Evolutionary conservation across 2,797 vertebrate species (phyloP).

Genomic region (Psittacula echo): DNA sequence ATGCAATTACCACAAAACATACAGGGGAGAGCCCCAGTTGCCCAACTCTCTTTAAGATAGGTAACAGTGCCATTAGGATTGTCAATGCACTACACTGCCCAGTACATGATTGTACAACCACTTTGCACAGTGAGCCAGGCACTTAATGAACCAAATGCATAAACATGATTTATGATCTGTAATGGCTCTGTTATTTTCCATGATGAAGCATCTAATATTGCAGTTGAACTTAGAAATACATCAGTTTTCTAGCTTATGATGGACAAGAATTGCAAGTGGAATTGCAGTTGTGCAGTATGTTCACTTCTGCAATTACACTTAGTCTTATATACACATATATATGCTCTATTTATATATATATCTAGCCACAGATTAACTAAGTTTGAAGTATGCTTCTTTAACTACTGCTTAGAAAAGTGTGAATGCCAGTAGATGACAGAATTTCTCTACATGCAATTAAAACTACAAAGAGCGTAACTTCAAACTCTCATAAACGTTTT

Average conservation of each 20-base stretch:
- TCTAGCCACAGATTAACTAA: conserved; percentile 18
- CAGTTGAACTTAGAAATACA: conserved; percentile 16
- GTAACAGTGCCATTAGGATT: not conserved
- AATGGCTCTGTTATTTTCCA: conserved; percentile 34
- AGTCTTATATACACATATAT: not conserved
- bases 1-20: not conserved
- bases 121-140: not conserved
- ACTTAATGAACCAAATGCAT: conserved; percentile 10
- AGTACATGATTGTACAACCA: not conserved
- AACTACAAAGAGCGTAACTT: not conserved
- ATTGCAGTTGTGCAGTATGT: not conserved
- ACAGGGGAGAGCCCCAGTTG: not conserved
- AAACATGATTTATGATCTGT: conserved; percentile 26
- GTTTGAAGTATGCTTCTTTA: not conserved
- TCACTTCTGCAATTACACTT: conserved; percentile 1
- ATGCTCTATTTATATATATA: not conserved
- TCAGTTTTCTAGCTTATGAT: conserved; percentile 28
- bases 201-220: not conserved
- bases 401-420: not conserved
- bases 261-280: not conserved
- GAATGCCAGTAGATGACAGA: not conserved
- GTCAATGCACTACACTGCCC: not conserved
- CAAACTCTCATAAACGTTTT: not conserved
- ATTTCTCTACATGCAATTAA: not conserved
- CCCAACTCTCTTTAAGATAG: not conserved